Evolutionary conservation across 2,797 vertebrate species (phyloP), one percentile per base, ranked within the genome.

Genomic region (Acipenser transmontanus): DNA sequence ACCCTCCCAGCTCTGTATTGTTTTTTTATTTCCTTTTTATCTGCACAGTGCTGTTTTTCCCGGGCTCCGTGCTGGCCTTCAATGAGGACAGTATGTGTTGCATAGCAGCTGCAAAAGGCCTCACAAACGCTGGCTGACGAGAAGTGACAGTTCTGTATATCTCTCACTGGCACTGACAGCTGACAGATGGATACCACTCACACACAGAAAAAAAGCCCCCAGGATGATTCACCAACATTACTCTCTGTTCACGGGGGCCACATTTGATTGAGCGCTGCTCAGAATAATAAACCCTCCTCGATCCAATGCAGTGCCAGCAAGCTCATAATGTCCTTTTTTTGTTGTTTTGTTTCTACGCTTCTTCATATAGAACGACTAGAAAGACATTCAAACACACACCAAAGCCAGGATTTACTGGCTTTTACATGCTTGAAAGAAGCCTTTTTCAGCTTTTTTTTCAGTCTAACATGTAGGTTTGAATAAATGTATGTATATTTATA

Each of bases 131-230:
- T 77, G 89, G 86, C 87, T 97, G 96, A 98, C 90, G 82, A 94
- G 92, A 94, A 93, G 93, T 96, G 97, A 98, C 96, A 98, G 95
- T 91, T 93, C 93, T 92, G 93, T 92, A 89, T 92, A 93, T 95
- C 93, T 93, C 92, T 93, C 88, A 84, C 93, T 90, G 92, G 92
- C 94, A 92, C 81, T 98, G 97, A 96, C 96, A 96, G 93, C 92
- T 98, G 95, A 98, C 96, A 98, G 97, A 98, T 96, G 97, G 94
- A 93, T 92, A 93, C 89, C 94, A 94, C 94, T 95, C 95, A 94
- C 92, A 94, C 90, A 91, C 90, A 90, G 87, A 90, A 88, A 84
- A 78, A 84, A 88, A 93, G 90, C 93, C 93, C 91, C 87, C 88
- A 87, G 94, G 94, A 94, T 88, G 90, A 90, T 92, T 90, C 88